A percentile compares a stretch with the other conserved stretches of the same genome.
These are phyloP conservation scores for Crotalus horridus DNA, from an alignment of 2,113 vertebrate genomes.

Conservation along the genomic window DNA sequence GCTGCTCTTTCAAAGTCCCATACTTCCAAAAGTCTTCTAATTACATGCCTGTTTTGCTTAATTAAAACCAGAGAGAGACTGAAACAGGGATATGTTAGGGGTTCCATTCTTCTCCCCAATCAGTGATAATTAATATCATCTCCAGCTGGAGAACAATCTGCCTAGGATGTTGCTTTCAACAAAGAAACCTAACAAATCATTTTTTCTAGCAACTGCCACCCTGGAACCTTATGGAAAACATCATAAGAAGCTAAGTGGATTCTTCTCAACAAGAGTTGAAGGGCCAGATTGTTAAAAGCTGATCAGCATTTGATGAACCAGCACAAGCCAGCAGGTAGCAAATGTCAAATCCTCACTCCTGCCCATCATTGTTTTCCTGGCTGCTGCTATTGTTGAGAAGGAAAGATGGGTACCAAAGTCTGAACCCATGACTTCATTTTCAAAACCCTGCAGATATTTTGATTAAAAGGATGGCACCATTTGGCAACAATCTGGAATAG, in stretches of 20 bases:
- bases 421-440: background rate
- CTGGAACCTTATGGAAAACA: background rate
- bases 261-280: background rate
- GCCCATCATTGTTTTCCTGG: background rate
- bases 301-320: background rate
- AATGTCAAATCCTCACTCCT: background rate
- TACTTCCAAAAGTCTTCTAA: background rate
- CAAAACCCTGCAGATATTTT: background rate
- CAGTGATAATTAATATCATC: background rate
- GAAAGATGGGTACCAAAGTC: background rate
- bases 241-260: background rate
- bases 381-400: background rate
- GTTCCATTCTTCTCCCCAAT: background rate
- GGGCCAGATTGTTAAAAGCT: background rate
- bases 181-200: background rate
- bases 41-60: background rate
- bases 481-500: background rate
- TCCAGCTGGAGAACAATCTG: background rate
- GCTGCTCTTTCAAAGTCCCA: background rate
- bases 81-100: background rate
- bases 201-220: background rate
- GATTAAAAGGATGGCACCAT: background rate
- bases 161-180: background rate
- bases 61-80: background rate
- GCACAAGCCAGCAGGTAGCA: background rate